phyloP scores from a whole-genome alignment of 2,888 invertebrate genomes.

The Cephus nigrinus region DNA sequence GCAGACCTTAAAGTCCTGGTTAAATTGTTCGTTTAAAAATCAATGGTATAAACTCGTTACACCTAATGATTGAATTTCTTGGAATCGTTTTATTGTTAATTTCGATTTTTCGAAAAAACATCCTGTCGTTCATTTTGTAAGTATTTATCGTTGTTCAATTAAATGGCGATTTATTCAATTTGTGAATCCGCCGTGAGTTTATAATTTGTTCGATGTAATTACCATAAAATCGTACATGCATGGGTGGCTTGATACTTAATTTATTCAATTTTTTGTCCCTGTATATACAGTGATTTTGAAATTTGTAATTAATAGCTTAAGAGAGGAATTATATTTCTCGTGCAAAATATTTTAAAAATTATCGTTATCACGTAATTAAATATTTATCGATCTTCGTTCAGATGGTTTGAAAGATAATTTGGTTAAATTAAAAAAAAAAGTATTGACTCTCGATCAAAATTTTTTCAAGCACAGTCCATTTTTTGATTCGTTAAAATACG shows the following conservation, averaged over 20 bases:
- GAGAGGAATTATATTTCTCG: not conserved
- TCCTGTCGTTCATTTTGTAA: not conserved
- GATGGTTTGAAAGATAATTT: too few relatives aligned
- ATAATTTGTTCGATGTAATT: not conserved
- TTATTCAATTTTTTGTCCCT: not conserved
- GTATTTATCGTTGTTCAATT: not conserved
- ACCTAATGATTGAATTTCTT: not conserved
- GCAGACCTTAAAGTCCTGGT: not conserved
- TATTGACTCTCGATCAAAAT: too few relatives aligned
- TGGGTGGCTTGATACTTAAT: not conserved
- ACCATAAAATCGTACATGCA: not conserved
- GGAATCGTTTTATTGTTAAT: not conserved
- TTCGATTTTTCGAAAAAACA: slow-evolving; percentile 2
- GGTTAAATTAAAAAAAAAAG: too few relatives aligned
- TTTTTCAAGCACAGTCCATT: too few relatives aligned
- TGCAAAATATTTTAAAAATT: not conserved
- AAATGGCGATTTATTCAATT: not conserved
- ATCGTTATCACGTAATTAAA: too few relatives aligned
- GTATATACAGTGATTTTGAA: not conserved
- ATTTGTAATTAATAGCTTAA: not conserved
- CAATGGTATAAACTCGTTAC: not conserved
- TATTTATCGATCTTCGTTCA: too few relatives aligned
- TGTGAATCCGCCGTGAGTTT: not conserved
- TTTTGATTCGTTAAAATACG: not conserved
- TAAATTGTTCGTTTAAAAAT: not conserved